A percentile compares a stretch with the other conserved stretches of the same genome.
Conservation (phyloP, 1,140 invertebrate genomes). For the Brevipalpus yothersi region DNA sequence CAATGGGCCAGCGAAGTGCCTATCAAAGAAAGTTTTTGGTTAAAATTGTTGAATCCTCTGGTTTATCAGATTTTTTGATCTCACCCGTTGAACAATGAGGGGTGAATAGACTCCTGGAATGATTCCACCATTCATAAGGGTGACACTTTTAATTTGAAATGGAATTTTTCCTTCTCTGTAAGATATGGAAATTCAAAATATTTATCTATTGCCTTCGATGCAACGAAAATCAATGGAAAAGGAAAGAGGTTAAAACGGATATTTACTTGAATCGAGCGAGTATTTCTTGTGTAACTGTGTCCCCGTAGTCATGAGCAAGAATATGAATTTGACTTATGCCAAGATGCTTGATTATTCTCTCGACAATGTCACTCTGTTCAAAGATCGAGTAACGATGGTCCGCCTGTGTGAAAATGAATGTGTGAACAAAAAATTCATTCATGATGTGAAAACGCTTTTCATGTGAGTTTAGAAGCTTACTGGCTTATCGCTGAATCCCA, state of each 20-base stretch:
- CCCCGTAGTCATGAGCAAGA: constrained; percentile 21
- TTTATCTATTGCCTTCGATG: neutral
- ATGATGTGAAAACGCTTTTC: neutral
- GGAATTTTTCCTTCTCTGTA: neutral
- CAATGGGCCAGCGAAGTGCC: constrained; percentile 9
- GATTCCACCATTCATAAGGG: constrained; percentile 19
- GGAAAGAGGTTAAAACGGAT: neutral
- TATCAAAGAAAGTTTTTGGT: constrained; percentile 2
- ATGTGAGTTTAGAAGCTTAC: constrained; percentile 12
- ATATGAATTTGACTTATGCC: constrained; percentile 15
- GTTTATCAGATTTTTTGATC: constrained; percentile 1
- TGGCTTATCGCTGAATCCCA: constrained; percentile 22
- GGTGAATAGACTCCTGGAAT: constrained; percentile 17
- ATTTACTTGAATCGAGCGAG: constrained; percentile 14
- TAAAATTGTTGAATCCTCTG: neutral
- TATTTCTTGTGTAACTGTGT: constrained; percentile 21
- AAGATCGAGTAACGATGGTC: constrained; percentile 17
- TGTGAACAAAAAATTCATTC: neutral
- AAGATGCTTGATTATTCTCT: constrained; percentile 15
- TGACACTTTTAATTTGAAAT: constrained; percentile 12
- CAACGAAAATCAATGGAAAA: neutral
- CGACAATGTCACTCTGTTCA: constrained; percentile 19
- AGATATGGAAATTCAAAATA: neutral
- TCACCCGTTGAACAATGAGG: constrained; percentile 13
- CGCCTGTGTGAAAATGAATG: constrained; percentile 11